Evolutionary conservation across 2,113 vertebrate species (phyloP).

Genomic region (Antennarius striatus): DNA sequence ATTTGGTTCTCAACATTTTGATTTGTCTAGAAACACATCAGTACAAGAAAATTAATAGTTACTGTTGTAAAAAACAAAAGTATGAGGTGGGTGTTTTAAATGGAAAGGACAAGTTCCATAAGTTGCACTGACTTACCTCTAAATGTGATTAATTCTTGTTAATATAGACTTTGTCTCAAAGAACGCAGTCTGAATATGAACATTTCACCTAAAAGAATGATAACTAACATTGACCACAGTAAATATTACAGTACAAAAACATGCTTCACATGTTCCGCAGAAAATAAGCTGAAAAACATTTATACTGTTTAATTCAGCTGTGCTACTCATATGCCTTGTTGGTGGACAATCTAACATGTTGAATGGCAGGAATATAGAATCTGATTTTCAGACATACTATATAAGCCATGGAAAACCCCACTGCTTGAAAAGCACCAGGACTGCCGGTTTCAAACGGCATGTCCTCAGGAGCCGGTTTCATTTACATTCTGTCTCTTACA

Average conservation of each 20-base stretch:
- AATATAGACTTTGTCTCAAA: conserved; percentile 1
- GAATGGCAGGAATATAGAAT: too few relatives aligned
- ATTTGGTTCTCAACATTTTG: conserved; percentile 35
- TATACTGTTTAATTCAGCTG: not conserved
- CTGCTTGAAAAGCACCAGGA: not conserved
- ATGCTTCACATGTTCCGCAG: conserved; percentile 18
- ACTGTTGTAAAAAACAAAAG: conserved; percentile 13
- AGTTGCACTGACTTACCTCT: conserved; percentile 15
- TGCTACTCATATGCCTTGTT: too few relatives aligned
- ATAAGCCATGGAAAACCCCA: not conserved
- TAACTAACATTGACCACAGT: not conserved
- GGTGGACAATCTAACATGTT: too few relatives aligned
- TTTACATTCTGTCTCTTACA: conserved; percentile 30
- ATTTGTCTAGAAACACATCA: conserved; percentile 25
- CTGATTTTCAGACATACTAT: not conserved
- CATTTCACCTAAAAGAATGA: not conserved
- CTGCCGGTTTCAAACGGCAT: conserved; percentile 14
- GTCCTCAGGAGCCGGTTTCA: conserved; percentile 29
- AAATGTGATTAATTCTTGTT: not conserved
- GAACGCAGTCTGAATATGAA: not conserved
- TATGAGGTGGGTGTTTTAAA: not conserved
- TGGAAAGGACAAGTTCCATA: not conserved
- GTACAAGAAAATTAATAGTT: conserved; percentile 6
- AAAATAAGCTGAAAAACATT: not conserved
- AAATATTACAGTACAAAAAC: conserved; percentile 15